Conservation (phyloP, 2,888 invertebrate genomes). For the Sturmia bella region DNA sequence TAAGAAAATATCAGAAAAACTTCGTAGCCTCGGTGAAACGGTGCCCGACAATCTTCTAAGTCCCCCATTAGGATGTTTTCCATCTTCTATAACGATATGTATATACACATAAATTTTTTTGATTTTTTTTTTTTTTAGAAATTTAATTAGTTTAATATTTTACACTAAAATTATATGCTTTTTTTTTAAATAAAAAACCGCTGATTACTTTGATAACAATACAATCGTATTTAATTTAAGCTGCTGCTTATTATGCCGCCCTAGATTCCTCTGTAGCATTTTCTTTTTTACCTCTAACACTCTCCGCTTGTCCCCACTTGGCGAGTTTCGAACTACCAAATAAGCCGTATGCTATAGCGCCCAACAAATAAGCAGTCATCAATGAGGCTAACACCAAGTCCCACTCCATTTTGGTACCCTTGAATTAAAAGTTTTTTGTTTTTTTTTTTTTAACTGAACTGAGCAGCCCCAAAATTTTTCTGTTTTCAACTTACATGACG, state of each 20-base stretch:
- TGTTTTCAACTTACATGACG: constrained; percentile 46
- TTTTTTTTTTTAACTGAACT: too few relatives aligned
- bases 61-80: too few relatives aligned
- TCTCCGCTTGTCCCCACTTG: constrained; percentile 78
- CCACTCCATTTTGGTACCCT: constrained; percentile 82
- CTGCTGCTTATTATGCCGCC: neutral
- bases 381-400: constrained; percentile 79
- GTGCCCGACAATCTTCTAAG: too few relatives aligned
- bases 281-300: constrained; percentile 11
- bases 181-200: too few relatives aligned
- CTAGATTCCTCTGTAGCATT: constrained; percentile 11
- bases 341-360: constrained; percentile 79
- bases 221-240: neutral
- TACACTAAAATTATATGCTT: too few relatives aligned
- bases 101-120: too few relatives aligned
- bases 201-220: neutral
- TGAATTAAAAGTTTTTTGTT: constrained; percentile 13
- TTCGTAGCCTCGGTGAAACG: too few relatives aligned
- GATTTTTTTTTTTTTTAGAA: too few relatives aligned
- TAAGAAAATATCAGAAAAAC: too few relatives aligned
- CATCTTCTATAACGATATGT: too few relatives aligned
- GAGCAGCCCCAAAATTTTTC: neutral
- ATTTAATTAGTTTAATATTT: too few relatives aligned
- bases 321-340: constrained; percentile 81
- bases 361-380: constrained; percentile 78